phyloP scores from a whole-genome alignment of 2,797 vertebrate genomes.

The Lithobates pipiens region DNA sequence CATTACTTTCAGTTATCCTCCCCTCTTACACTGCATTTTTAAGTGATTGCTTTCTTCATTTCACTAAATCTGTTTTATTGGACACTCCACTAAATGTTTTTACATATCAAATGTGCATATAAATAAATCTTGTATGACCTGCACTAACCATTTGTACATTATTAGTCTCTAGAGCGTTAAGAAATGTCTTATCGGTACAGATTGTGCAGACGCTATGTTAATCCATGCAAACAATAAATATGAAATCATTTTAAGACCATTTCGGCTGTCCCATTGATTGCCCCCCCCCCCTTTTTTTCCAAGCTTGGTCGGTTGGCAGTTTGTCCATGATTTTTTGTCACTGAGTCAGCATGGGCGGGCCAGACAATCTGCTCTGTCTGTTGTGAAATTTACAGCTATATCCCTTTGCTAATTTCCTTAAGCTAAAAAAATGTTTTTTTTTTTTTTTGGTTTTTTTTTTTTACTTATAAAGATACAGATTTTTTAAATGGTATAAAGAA shows the following conservation, averaged over 20 bases:
- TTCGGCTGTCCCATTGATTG: neutral
- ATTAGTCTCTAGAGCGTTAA: neutral
- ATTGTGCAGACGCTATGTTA: neutral
- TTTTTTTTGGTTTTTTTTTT: neutral
- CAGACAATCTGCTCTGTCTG: constrained; percentile 11
- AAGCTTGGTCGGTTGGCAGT: neutral
- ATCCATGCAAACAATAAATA: neutral
- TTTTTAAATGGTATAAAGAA: too few relatives aligned
- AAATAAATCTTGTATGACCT: neutral
- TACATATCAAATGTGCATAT: too few relatives aligned
- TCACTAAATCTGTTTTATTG: too few relatives aligned
- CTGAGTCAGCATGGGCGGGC: constrained; percentile 44
- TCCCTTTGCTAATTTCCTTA: neutral
- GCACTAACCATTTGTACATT: neutral
- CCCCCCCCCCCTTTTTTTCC: neutral
- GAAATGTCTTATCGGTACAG: neutral
- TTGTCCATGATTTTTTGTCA: neutral
- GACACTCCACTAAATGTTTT: too few relatives aligned
- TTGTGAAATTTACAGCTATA: neutral
- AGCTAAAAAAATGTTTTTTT: neutral
- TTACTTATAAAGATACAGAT: too few relatives aligned
- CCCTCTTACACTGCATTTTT: too few relatives aligned
- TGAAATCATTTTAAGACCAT: neutral
- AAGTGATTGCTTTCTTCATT: too few relatives aligned
- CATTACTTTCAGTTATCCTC: too few relatives aligned